phyloP scores from a whole-genome alignment of 1,140 invertebrate species.

The Eumaeus atala region DNA sequence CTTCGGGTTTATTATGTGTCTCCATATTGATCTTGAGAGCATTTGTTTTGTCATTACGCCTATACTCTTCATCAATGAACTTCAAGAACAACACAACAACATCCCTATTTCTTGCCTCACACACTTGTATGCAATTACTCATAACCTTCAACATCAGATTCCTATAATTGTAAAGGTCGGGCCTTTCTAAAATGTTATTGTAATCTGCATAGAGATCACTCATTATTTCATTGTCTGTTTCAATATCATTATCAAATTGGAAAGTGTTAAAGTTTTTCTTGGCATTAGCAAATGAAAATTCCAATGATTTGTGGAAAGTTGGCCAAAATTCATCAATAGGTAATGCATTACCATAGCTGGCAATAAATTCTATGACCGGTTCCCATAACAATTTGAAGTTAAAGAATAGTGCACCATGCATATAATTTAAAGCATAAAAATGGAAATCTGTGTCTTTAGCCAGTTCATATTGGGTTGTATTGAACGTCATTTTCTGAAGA shows the following conservation, averaged over 20 bases:
- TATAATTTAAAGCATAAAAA: constrained; percentile 81
- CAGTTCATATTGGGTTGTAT: constrained; percentile 75
- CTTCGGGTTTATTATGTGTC: constrained; percentile 35
- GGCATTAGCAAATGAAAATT: constrained; percentile 50
- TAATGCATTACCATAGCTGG: constrained; percentile 81
- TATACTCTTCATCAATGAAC: constrained; percentile 82
- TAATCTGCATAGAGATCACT: constrained; percentile 52
- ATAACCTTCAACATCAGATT: constrained; percentile 88
- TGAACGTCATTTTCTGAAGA: constrained; percentile 82
- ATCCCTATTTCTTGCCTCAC: constrained; percentile 86
- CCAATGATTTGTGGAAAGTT: constrained; percentile 80
- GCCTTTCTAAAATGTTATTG: constrained; percentile 71
- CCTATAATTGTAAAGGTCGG: constrained; percentile 85
- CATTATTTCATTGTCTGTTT: constrained; percentile 39
- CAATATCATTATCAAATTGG: constrained; percentile 49
- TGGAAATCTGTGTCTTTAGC: constrained; percentile 74
- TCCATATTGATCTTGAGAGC: constrained; percentile 55
- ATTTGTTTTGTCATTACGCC: constrained; percentile 49
- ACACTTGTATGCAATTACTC: constrained; percentile 80
- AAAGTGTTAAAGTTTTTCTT: constrained; percentile 52
- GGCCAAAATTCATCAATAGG: constrained; percentile 84
- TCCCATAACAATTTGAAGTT: constrained; percentile 94
- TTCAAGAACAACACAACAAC: constrained; percentile 84
- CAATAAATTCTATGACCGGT: constrained; percentile 83
- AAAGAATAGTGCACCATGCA: constrained; percentile 87